Conservation (phyloP, 2,797 vertebrate genomes). For the Eulemur albifrons region DNA sequence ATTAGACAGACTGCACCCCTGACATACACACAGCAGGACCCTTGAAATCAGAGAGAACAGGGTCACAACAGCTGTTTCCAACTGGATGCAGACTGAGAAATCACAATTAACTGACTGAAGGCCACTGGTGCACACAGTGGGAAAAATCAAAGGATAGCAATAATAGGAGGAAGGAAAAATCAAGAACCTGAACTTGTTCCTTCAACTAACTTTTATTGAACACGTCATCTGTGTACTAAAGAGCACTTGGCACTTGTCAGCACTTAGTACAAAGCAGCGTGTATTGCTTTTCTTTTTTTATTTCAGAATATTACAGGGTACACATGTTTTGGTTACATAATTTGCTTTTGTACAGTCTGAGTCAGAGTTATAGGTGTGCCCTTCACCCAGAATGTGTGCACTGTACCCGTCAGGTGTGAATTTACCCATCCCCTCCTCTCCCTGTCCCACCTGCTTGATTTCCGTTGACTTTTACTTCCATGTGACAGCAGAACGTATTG, state of each 20-base stretch:
- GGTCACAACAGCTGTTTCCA: neutral
- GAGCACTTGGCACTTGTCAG: neutral
- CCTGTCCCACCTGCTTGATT: too few species aligned
- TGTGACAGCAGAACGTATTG: neutral
- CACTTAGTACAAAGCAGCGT: neutral
- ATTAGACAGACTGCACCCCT: neutral
- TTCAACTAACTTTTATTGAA: slow-evolving; percentile 15
- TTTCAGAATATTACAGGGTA: too few species aligned
- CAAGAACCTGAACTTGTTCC: neutral
- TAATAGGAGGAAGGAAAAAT: neutral
- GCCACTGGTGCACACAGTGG: neutral
- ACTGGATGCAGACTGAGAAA: neutral
- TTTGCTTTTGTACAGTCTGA: too few species aligned
- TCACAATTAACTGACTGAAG: neutral
- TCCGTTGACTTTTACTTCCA: too few species aligned
- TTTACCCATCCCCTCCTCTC: too few species aligned
- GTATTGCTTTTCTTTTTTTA: neutral
- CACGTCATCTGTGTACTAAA: neutral
- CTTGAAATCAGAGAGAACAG: neutral
- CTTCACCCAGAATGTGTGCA: too few species aligned
- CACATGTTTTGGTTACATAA: too few species aligned
- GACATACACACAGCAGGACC: neutral
- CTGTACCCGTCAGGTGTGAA: too few species aligned
- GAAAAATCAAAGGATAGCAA: neutral
- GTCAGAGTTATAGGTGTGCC: too few species aligned